Evolutionary conservation across 2,888 invertebrate species (phyloP).

Genomic region (Xanthostigma xanthostigma): DNA sequence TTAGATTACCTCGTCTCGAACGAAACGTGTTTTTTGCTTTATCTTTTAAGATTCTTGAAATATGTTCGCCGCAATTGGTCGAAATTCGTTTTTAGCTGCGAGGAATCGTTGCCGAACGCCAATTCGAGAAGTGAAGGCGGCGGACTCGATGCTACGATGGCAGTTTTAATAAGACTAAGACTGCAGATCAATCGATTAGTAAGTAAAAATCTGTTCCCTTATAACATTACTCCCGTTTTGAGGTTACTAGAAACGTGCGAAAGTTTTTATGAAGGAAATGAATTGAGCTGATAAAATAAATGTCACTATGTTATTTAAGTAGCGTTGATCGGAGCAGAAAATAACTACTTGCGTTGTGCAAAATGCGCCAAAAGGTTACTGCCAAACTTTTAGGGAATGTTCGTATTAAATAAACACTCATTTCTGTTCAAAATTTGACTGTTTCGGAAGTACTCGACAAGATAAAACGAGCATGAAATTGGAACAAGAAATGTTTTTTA

Average conservation of each 20-base stretch:
- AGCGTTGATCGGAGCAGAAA: too few species aligned
- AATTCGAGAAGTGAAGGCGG: constrained; percentile 21
- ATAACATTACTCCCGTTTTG: constrained; percentile 78
- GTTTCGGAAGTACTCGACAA: too few species aligned
- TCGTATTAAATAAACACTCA: too few species aligned
- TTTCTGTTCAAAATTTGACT: too few species aligned
- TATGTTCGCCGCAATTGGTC: constrained; percentile 73
- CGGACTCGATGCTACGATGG: constrained; percentile 68
- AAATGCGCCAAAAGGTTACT: too few species aligned
- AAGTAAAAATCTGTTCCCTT: constrained; percentile 70
- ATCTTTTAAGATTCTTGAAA: constrained; percentile 69
- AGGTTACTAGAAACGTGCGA: constrained; percentile 72
- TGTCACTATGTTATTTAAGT: background rate
- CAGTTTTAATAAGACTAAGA: constrained; percentile 62
- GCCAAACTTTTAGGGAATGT: too few species aligned
- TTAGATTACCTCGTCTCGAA: constrained; percentile 78
- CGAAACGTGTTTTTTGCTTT: constrained; percentile 78
- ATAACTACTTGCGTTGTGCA: too few species aligned
- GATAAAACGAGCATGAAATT: too few species aligned
- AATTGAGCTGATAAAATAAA: constrained; percentile 47
- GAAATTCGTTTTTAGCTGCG: constrained; percentile 65
- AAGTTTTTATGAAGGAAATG: constrained; percentile 70
- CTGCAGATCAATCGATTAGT: constrained; percentile 71
- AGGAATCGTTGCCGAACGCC: constrained; percentile 33
- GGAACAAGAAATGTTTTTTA: too few species aligned